A percentile compares a stretch with the other conserved stretches of the same genome.
Evolutionary conservation across 2,797 vertebrate species (phyloP).

Genomic region (Chelonia mydas): DNA sequence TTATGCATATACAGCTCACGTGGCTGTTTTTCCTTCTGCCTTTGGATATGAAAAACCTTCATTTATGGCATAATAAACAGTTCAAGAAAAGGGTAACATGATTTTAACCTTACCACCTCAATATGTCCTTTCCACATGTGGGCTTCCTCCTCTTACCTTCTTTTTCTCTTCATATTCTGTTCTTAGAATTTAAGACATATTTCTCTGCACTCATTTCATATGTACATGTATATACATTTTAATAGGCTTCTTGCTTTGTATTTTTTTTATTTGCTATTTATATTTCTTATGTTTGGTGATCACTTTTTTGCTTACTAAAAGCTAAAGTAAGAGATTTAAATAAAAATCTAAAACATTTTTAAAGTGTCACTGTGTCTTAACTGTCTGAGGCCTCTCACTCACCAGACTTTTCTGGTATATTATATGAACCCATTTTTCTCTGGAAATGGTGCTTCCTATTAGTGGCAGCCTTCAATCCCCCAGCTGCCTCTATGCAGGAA

Average conservation of each 20-base stretch:
- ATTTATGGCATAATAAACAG: not conserved
- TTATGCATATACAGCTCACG: not conserved
- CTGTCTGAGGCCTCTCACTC: not conserved
- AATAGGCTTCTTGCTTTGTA: not conserved
- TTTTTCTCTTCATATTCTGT: not conserved
- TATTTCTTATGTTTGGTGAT: constrained; percentile 34
- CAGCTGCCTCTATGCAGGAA: not conserved
- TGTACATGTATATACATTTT: not conserved
- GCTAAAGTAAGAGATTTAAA: constrained; percentile 51
- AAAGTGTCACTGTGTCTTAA: constrained; percentile 1
- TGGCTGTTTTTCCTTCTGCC: not conserved
- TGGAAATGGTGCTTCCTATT: not conserved
- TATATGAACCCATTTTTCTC: not conserved
- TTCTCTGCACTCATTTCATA: not conserved
- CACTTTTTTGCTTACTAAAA: constrained; percentile 46
- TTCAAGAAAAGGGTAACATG: not conserved
- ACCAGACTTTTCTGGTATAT: not conserved
- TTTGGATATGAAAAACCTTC: not conserved
- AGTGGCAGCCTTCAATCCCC: not conserved
- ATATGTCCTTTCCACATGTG: not conserved
- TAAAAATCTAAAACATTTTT: constrained; percentile 41
- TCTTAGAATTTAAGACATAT: not conserved
- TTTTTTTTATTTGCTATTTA: constrained; percentile 32
- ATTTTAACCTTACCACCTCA: not conserved
- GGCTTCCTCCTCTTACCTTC: not conserved